Conservation (phyloP, 2,797 vertebrate species). For the Pampus argenteus region DNA sequence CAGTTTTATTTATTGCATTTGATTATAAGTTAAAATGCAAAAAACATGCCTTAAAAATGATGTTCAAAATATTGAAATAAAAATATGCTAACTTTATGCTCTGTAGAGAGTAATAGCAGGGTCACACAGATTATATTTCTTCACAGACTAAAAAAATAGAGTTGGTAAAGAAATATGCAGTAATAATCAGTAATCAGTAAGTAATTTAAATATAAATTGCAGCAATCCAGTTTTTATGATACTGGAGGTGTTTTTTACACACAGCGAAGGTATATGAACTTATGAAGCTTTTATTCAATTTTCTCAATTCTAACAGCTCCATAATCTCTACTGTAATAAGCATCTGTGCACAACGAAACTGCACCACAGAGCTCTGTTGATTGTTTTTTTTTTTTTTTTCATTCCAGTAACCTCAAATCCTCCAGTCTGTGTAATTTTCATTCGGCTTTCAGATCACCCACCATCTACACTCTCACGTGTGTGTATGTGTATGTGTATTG, state of each 20-base stretch:
- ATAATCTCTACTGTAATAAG: conserved; percentile 51
- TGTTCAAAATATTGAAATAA: not conserved
- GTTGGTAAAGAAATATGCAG: not conserved
- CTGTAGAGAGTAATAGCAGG: not conserved
- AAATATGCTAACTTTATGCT: not conserved
- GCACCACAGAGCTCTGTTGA: conserved; percentile 26
- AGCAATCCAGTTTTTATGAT: conserved; percentile 21
- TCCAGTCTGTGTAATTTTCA: conserved; percentile 33
- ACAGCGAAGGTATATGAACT: conserved; percentile 7
- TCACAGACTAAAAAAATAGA: not conserved
- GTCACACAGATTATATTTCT: not conserved
- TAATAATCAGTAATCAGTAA: conserved; percentile 20
- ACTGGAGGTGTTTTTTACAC: conserved; percentile 22
- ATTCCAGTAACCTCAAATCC: conserved; percentile 31
- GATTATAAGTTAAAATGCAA: not conserved
- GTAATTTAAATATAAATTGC: conserved; percentile 12
- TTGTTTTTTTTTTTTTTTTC: conserved; percentile 50
- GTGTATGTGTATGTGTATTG: conserved; percentile 53
- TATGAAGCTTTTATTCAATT: conserved; percentile 56
- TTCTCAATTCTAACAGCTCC: conserved; percentile 41
- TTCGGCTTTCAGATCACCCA: conserved; percentile 38
- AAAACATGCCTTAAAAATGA: too few species aligned
- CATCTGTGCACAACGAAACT: conserved; percentile 35
- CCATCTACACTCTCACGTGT: conserved; percentile 33
- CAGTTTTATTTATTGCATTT: not conserved